Evolutionary conservation across 2,113 vertebrate species (phyloP).

Genomic region (Podilymbus podiceps): DNA sequence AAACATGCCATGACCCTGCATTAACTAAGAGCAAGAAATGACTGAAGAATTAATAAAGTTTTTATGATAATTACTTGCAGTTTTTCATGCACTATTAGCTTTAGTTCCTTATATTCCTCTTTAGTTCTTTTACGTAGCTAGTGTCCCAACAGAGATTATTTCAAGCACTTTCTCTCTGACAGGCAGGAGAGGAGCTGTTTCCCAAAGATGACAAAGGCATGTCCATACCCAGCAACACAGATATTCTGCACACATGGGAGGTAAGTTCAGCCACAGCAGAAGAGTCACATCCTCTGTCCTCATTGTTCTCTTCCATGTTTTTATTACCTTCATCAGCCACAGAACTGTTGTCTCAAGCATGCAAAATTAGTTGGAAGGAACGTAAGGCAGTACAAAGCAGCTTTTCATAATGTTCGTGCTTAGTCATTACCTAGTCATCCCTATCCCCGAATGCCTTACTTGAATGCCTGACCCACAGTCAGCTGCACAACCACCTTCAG

Average conservation of each 20-base stretch:
- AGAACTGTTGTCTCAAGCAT: not conserved
- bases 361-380: not conserved
- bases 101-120: not conserved
- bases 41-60: not conserved
- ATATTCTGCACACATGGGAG: conserved; percentile 83
- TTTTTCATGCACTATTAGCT: not conserved
- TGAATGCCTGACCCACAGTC: not conserved
- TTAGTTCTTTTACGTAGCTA: not conserved
- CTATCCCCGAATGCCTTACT: fast-evolving
- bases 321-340: not conserved
- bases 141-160: not conserved
- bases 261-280: conserved; percentile 58
- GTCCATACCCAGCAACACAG: conserved; percentile 64
- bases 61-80: not conserved
- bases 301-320: not conserved
- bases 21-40: not conserved
- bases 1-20: not conserved
- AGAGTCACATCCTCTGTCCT: not conserved
- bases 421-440: not conserved
- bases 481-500: not conserved
- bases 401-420: not conserved
- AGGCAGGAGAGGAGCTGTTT: conserved; percentile 78
- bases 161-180: not conserved
- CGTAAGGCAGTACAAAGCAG: not conserved
- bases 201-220: conserved; percentile 77